Evolutionary conservation across 1,140 invertebrate species (phyloP).

Genomic region (Pteromalus puparum): DNA sequence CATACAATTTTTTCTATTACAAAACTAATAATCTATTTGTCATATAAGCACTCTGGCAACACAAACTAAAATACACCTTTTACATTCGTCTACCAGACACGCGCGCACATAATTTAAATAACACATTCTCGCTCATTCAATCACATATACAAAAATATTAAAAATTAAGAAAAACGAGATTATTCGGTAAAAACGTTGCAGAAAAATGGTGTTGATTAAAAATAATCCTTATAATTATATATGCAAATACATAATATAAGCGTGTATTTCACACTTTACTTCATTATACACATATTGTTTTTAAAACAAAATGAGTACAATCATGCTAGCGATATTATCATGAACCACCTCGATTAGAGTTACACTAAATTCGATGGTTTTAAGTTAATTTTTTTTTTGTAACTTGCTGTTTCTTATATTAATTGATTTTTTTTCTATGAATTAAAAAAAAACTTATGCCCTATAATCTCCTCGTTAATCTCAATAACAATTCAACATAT

Average conservation of each 20-base stretch:
- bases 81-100: constrained; percentile 35
- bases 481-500: constrained; percentile 2
- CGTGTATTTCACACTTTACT: constrained; percentile 7
- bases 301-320: not conserved
- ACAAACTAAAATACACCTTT: constrained; percentile 42
- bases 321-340: not conserved
- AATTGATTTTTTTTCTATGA: not conserved
- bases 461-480: constrained; percentile 23
- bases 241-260: not conserved
- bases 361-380: constrained; percentile 14
- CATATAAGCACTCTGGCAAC: constrained; percentile 50
- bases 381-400: not conserved
- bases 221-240: not conserved
- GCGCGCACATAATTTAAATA: constrained; percentile 49
- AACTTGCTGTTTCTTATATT: not conserved
- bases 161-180: constrained; percentile 19
- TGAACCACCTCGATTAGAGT: not conserved
- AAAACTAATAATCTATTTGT: constrained; percentile 43
- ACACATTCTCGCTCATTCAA: constrained; percentile 43
- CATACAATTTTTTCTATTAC: constrained; percentile 41
- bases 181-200: constrained; percentile 5
- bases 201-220: not conserved
- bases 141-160: constrained; percentile 34
- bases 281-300: constrained; percentile 31
- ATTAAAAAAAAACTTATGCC: constrained; percentile 6